Evolutionary conservation across 2,888 invertebrate genomes (phyloP), one percentile per base, ranked within the genome.

Genomic region (Drosophila aldrichi): DNA sequence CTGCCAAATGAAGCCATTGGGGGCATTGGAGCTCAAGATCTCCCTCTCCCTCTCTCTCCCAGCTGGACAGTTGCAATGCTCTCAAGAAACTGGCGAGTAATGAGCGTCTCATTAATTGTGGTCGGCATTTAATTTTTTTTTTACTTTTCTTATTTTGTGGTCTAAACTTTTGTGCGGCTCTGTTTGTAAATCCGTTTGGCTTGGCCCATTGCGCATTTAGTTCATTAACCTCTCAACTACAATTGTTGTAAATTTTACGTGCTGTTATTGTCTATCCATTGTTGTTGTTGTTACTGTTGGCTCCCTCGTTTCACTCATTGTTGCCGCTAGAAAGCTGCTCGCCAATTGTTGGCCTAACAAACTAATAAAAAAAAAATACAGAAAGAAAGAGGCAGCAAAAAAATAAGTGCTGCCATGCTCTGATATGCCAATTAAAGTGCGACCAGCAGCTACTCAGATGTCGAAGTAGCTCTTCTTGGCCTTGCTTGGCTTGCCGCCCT

Each of bases 181-280:
- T 10, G 65, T 61, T 75, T 69, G 71, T 82, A 69, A 88, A 74
- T 75, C 83, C 81, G 72, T 74, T 87, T 89, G 84, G 88, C 82
- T 87, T 89, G 84, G 89, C 85, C 86, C 86, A 83, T 87, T 89
- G 89, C 88, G 85, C 81, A 87, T 89, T 89, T 84, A 73, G 86
- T 86, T 86, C 86, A 88, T 86, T 89, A 89, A 86, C 90, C 86
- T 88, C 86, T 80, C 75, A 81, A 87, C 85, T 86, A 85, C 83
- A 86, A 88, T 82, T 86, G 86, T 79, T 88, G 77, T 86, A 82
- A 63, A 77, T 83, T 89, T 87, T 59, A 48, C 59, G 55, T 68
- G 64, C 40, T 68, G 34, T 48, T 74, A 55, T 67, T 64, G 74
- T 70, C 29, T 46, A 32, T 54, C 40, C 51, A 41, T 51, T 65